Evolutionary conservation across 2,797 vertebrate species (phyloP).

Genomic region (Gastrophryne carolinensis): DNA sequence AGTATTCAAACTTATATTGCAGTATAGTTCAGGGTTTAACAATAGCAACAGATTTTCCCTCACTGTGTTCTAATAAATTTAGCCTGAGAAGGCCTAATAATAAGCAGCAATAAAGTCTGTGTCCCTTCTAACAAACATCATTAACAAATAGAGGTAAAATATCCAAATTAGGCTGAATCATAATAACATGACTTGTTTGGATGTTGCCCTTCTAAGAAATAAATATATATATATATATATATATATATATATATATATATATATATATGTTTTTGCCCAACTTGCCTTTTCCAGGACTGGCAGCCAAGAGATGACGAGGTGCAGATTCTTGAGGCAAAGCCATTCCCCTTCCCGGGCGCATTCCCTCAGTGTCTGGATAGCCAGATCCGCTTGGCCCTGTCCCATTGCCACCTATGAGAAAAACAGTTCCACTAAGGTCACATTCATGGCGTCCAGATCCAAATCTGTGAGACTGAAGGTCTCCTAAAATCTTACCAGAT

Average conservation of each 20-base stretch:
- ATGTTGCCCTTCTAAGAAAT: too few relatives aligned
- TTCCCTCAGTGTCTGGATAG: conserved; percentile 85
- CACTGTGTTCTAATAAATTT: too few relatives aligned
- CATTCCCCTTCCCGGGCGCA: conserved; percentile 86
- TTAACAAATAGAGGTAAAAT: too few relatives aligned
- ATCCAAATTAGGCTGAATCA: too few relatives aligned
- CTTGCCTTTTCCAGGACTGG: conserved; percentile 90
- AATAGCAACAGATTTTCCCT: too few relatives aligned
- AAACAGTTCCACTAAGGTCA: background rate
- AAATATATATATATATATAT: too few relatives aligned
- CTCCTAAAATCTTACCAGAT: too few relatives aligned
- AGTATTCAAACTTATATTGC: too few relatives aligned
- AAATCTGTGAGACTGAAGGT: too few relatives aligned
- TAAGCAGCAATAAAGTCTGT: background rate
- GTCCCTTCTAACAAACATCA: background rate
- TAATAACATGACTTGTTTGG: too few relatives aligned
- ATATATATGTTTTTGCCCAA: background rate
- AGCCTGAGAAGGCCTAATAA: background rate
- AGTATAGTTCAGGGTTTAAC: too few relatives aligned
- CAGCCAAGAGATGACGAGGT: conserved; percentile 93
- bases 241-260: background rate
- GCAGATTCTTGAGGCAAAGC: conserved; percentile 96
- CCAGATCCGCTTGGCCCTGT: conserved; percentile 93
- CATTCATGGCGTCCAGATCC: too few relatives aligned
- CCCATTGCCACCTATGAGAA: conserved; percentile 93